phyloP scores from a whole-genome alignment of 2,113 vertebrate species.

The Caretta caretta region DNA sequence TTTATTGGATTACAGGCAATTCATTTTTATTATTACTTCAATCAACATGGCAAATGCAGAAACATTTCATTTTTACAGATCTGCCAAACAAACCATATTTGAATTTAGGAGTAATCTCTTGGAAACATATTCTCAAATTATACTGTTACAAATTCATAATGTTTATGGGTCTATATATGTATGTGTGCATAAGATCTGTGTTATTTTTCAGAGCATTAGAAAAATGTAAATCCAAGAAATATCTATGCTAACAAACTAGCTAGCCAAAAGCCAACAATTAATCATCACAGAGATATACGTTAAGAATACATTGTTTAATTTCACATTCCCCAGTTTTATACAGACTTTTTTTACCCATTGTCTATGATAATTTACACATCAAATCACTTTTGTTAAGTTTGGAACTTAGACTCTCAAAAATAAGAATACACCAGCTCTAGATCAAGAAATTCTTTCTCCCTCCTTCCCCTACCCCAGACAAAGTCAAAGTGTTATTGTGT shows the following conservation, averaged over 20 bases:
- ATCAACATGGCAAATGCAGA: conserved; percentile 52
- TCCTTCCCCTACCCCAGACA: accelerated
- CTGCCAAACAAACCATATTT: conserved; percentile 37
- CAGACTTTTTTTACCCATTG: not conserved
- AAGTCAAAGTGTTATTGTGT: not conserved
- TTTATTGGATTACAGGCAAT: conserved; percentile 54
- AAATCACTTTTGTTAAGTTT: not conserved
- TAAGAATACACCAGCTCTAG: not conserved
- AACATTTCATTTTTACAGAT: conserved; percentile 29
- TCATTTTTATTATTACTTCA: conserved; percentile 58
- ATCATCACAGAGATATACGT: not conserved
- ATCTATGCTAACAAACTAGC: not conserved
- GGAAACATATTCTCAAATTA: conserved; percentile 28
- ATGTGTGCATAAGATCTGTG: not conserved
- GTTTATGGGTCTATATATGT: conserved; percentile 8
- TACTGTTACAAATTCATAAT: conserved; percentile 28
- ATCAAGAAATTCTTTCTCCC: not conserved
- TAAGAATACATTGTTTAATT: not conserved
- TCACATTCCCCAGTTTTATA: not conserved
- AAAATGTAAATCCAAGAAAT: conserved; percentile 20
- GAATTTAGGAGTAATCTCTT: conserved; percentile 27
- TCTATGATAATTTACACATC: not conserved
- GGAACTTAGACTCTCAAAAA: not conserved
- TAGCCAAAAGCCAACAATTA: conserved; percentile 14
- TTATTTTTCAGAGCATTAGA: conserved; percentile 16